Base-by-base conservation (phyloP, 1,140 invertebrate species). In the Uloborus diversus region DNA sequence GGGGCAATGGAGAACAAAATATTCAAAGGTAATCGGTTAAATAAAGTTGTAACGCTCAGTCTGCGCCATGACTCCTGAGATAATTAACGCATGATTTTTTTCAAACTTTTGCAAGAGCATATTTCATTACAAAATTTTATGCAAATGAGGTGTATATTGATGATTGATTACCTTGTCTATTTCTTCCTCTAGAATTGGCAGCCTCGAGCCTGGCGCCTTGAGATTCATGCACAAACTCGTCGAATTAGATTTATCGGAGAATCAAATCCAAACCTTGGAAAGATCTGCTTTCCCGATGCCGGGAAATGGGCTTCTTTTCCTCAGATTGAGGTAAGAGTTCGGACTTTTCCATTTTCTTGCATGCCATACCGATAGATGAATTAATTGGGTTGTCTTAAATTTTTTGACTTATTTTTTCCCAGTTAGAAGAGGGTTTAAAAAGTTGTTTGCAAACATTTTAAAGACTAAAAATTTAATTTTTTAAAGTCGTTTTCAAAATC, bases 231-330 rank as follows among this genome's bases (percentile, higher is more conserved):
- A 47, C n/a, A 25, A 61, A 20, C 56, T 71, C 9, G 42, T 57
- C 1, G 53, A 71, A n/a, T 30, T 75, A 5, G 71, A 75, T 35
- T 49, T 75, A n/a, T 75, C 71, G 0, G 56, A 61, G 11, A 75
- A 75, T 3, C 28, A 64, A 13, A 62, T 75, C 4, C 13, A 25
- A 14, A 20, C 1, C n/a, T 23, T 75, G 4, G 17, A n/a, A 9
- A 75, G 71, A 51, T 20, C 51, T 53, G 20, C 37, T 5, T 75
- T 75, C 3, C 59, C 71, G 2, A 27, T 1, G 5, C 71, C 71
- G 3, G 71, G 71, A 53, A 75, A 75, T 20, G 28, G 27, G 0
- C 28, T 75, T 1, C 32, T 62, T 14, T 75, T 64, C 27, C 61
- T 75, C 0, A 49, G 37, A 5, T 25, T 75, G 3, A 75, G 57